Evolutionary conservation across 2,113 vertebrate genomes (phyloP), one percentile per base, ranked within the genome.

Genomic region (Taxidea taxus): DNA sequence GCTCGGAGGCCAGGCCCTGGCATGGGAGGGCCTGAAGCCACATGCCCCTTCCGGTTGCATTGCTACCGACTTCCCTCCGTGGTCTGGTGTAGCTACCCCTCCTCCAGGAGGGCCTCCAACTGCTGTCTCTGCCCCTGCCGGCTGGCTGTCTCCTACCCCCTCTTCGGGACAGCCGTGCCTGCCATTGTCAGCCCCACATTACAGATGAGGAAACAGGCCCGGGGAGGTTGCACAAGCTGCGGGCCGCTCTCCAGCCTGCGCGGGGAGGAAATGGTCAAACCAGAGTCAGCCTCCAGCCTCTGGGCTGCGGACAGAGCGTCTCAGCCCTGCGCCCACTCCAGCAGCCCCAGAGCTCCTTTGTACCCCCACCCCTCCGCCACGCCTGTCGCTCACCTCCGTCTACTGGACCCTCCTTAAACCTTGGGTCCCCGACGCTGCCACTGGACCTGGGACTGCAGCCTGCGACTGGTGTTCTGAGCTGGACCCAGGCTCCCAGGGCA

Each of bases 231-330:
- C 20, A 44, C n/a, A 29, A 44, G 74, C 14, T n/a, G 27, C 29
- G 39, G 49, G 39, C 60, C 70, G 6, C 64, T 68, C 64, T 29
- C 4, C 7, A n/a, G 47, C 6, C 6, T 1, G 14, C 1, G 4
- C n/a, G 51, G 49, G 75, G 56, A 64, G 56, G n/a, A 5, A 64
- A n/a, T 14, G 27, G 60, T 0, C 2, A 54, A 44, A 44, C 78
- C 56, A 44, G 74, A 42, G 25, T 29, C 1, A 1, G 27, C 49
- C 42, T 68, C 47, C 25, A 14, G 12, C 58, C 39, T 49, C 49
- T 20, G 0, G 25, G 60, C 49, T 56, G 39, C 0, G 5, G 75
- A 34, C 16, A 2, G 7, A 4, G 15, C 0, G 12, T 9, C 39
- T 51, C 42, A 49, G 72, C 87, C 60, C 60, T n/a, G 25, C 15